Evolutionary conservation across 2,797 vertebrate genomes (phyloP), one percentile per base, ranked within the genome.

Genomic region (Melanogrammus aeglefinus): DNA sequence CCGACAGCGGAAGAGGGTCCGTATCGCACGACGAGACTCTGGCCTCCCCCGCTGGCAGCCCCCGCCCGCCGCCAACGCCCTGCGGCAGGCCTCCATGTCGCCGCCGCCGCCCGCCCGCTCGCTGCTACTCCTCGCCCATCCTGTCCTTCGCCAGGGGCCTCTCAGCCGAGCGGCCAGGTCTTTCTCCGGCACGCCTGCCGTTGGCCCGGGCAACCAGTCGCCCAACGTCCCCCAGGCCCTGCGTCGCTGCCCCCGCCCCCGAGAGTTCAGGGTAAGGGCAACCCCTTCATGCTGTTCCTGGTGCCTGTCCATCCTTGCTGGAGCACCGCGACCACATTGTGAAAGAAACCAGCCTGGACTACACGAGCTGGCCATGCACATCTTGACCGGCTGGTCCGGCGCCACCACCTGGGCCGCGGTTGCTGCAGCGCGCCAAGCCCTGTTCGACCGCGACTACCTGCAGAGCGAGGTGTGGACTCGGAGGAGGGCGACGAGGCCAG

Each of bases 311-410:
- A 97, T 99, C 88, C 91, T n/a, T 99, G 84, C 90, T 98, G 90
- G 97, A 99, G 88, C 97, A 99, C 79, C 93, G 96, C 0, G 96
- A 97, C 78, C 96, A 96, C 81, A 97, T 99, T 41, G 95, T 98
- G 90, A n/a, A 96, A 95, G 82, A 95, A 96, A n/a, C n/a, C 6
- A 93, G 93, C 69, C 88, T 97, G 77, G 97, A 98, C 89, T 97
- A 99, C 91, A 97, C 0, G 97, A 99, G 91, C 91, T 99, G 41
- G 97, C 97, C 82, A 98, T 98, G 96, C 97, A 98, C 93, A n/a
- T n/a, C 98, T 99, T 76, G 96, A 98, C 87, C 96, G 97, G 24
- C 93, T 99, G 0, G 96, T 99, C 81, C 94, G 97, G 0, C 94
- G 96, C 6, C 97, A 99, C 90, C 95, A 96, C 82, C 93, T 98